Evolutionary conservation across 2,113 vertebrate species (phyloP).

Genomic region (Gymnobelideus leadbeateri): DNA sequence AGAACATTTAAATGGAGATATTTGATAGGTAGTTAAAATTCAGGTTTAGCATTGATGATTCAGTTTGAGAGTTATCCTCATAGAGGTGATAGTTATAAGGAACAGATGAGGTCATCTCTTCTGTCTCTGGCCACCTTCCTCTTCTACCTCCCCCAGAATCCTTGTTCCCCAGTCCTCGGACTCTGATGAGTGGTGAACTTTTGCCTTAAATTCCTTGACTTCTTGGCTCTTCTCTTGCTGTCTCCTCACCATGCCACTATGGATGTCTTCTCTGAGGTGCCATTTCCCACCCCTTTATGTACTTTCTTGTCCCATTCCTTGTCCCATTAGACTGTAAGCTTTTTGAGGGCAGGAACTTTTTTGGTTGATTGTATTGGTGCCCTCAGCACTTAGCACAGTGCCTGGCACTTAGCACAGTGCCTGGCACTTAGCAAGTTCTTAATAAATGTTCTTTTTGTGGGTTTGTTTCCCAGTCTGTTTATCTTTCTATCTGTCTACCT

Average conservation of each 20-base stretch:
- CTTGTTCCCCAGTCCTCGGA: background rate
- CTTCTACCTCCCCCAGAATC: background rate
- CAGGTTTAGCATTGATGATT: background rate
- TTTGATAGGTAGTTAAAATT: background rate
- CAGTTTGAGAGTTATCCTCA: background rate
- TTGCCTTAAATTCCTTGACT: background rate
- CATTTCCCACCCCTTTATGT: background rate
- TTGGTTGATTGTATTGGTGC: background rate
- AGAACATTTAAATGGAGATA: background rate
- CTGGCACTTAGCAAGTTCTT: background rate
- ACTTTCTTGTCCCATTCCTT: too few species aligned
- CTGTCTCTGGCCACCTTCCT: background rate
- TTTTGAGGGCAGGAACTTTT: background rate
- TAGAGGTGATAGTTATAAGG: background rate
- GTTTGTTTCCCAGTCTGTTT: background rate
- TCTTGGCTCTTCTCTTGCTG: background rate
- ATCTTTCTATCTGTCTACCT: background rate
- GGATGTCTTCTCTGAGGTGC: background rate
- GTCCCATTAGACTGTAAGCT: background rate
- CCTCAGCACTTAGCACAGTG: too few species aligned
- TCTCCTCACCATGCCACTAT: background rate
- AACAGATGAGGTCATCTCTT: background rate
- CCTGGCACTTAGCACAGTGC: too few species aligned
- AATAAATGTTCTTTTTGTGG: background rate
- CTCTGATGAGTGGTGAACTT: background rate